phyloP scores from a whole-genome alignment of 2,888 invertebrate species.

The Gari tellinella region DNA sequence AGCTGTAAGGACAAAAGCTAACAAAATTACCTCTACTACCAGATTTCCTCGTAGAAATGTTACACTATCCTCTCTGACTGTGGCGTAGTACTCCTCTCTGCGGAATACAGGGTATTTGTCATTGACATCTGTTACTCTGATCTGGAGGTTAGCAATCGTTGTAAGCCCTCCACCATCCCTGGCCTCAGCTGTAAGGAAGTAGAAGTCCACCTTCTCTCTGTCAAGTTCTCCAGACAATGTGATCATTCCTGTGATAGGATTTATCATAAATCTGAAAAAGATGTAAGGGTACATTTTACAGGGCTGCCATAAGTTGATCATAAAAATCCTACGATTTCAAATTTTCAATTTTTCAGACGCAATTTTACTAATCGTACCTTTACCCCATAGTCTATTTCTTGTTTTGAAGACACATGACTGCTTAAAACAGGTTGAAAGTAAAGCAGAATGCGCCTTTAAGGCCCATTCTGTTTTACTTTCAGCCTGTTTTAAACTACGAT shows the following conservation, averaged over 20 bases:
- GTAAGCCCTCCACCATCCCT: slow-evolving; percentile 90
- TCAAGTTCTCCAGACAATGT: slow-evolving; percentile 88
- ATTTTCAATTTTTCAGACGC: too few relatives aligned
- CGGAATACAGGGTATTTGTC: slow-evolving; percentile 79
- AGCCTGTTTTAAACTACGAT: too few relatives aligned
- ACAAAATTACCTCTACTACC: slow-evolving; percentile 87
- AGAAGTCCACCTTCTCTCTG: slow-evolving; percentile 92
- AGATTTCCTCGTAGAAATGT: slow-evolving; percentile 91
- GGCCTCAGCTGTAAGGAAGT: slow-evolving; percentile 92
- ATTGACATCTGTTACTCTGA: slow-evolving; percentile 80
- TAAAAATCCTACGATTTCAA: too few relatives aligned
- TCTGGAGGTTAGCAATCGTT: slow-evolving; percentile 74
- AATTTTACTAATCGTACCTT: too few relatives aligned
- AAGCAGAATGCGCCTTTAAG: too few relatives aligned
- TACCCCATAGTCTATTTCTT: too few relatives aligned
- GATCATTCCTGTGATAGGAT: slow-evolving; percentile 89
- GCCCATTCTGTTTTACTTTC: too few relatives aligned
- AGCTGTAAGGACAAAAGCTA: too few relatives aligned
- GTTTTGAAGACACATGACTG: too few relatives aligned
- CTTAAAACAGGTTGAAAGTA: too few relatives aligned
- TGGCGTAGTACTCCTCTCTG: slow-evolving; percentile 77
- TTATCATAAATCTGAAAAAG: slow-evolving; percentile 87
- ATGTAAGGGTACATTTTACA: too few relatives aligned
- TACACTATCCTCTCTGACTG: slow-evolving; percentile 90
- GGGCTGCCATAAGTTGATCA: too few relatives aligned